Evolutionary conservation across 2,113 vertebrate species (phyloP), one percentile per base, ranked within the genome.

Genomic region (Apodemus speciosus): DNA sequence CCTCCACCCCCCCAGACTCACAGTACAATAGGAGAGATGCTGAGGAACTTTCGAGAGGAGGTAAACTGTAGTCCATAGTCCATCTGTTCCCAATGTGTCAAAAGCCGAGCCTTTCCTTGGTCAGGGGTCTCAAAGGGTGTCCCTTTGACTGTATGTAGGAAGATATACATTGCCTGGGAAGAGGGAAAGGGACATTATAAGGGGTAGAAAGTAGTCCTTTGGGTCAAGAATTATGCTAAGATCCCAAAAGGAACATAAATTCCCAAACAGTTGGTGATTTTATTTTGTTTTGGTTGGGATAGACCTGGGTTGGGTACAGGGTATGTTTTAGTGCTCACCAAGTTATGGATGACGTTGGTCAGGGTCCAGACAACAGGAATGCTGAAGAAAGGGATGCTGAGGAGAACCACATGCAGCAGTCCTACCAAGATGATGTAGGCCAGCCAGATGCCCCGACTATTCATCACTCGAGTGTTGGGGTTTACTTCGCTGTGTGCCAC

Each of bases 401-500:
- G 99, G 38, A 99, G 97, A 53, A 99, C 96, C 9, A 99, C 73
- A 95, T 99, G 99, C 46, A 99, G 95, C 51, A 98, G 97, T 3
- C 98, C 98, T 66, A 99, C 99, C 25, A 99, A 98, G 95, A 99
- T 98, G 92, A 98, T 95, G 88, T 99, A 99, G 2, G 99, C 99
- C 96, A 99, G 98, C 99, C 99, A 99, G 91, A 99, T 99, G 46
- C 99, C 99, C 51, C 99, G 98, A 97, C 99, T 99, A 98, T 99
- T 99, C 99, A 99, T 99, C 97, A 99, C 99, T 98, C 99, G 97
- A 0, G 99, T 99, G 98, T 99, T 99, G 97, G 99, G 99, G 97
- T 99, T 99, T 96, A 99, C 99, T 98, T 99, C 99, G 56, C 99
- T 99, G 98, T 99, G 99, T 90, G 99, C 99, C 90, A 99, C 99